A percentile compares a stretch with the other conserved stretches of the same genome.
These are phyloP conservation scores for Dunckerocampus dactyliophorus DNA, from an alignment of 2,113 vertebrate species.

Conservation along the genomic window DNA sequence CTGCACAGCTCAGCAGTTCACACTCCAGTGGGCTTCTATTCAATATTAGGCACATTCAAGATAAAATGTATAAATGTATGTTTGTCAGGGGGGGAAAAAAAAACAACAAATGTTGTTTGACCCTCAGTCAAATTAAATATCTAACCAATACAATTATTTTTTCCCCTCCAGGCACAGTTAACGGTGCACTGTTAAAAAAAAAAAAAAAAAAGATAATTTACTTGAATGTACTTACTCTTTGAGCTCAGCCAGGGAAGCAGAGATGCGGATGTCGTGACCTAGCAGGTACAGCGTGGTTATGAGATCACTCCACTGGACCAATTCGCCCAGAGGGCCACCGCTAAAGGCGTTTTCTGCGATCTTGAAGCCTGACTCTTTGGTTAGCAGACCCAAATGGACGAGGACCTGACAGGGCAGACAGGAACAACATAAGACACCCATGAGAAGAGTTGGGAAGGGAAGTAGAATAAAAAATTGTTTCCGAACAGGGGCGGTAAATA, in stretches of 20 bases:
- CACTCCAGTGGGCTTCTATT: too few relatives aligned
- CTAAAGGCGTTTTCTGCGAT: slow-evolving; percentile 99
- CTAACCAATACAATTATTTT: too few relatives aligned
- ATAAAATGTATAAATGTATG: too few relatives aligned
- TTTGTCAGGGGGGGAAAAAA: too few relatives aligned
- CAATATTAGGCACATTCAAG: too few relatives aligned
- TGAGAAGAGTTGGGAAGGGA: not conserved
- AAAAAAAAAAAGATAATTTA: not conserved
- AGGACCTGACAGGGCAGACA: slow-evolving; percentile 76
- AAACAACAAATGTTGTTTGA: too few relatives aligned
- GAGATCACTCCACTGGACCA: slow-evolving; percentile 99
- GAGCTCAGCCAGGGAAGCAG: slow-evolving; percentile 94
- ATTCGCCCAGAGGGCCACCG: slow-evolving; percentile 92
- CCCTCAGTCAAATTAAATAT: too few relatives aligned
- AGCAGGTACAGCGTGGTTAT: slow-evolving; percentile 98
- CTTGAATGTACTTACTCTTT: slow-evolving; percentile 85
- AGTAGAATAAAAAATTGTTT: not conserved
- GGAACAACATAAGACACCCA: not conserved
- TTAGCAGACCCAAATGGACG: slow-evolving; percentile 93
- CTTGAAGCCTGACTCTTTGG: slow-evolving; percentile 99
- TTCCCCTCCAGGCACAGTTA: not conserved
- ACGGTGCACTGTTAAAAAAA: not conserved
- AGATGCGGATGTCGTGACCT: slow-evolving; percentile 95
- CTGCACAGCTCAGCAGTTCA: too few relatives aligned
- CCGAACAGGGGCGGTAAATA: too few relatives aligned